Evolutionary conservation across 30 jellyfish, hydroid and myxozoan species (phyloP), one percentile per base, ranked within the genome.

Genomic region (Chrysaora quinquecirrha): DNA sequence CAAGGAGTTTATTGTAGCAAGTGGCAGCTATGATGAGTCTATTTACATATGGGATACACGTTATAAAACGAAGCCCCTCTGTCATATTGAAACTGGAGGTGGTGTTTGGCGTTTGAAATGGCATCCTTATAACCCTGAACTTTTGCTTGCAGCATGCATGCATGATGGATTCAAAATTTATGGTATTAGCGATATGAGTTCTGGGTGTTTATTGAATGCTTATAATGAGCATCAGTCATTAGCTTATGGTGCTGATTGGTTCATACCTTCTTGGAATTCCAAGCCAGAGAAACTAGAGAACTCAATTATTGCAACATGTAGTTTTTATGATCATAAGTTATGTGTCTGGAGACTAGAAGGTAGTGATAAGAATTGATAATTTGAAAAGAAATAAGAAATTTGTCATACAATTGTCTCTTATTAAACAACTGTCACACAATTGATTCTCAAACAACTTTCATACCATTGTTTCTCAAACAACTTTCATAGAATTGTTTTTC

Each of bases 71-170:
- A 46, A 30, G 43, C 98, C 98, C 22, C 29, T 91, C 19, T 32
- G 80, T 35, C 78, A 49, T 19, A 61, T 78, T 1, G 86, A 79
- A 7, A 32, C 93, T 22, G 96, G 98, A 3, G 98, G 98, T 20
- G 98, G 98, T 33, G 96, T 91, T 6, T 91, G 98, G 98, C 89
- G 98, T 49, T 58, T 91, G 78, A 91, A 91, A 68, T 91, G 98
- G 98, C 96, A 86, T 69, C 96, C 96, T 9, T 25, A 72, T 1
- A 1, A 19, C 33, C 86, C 76, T 21, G 56, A 75, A 32, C 18
- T 60, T n/a, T 60, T 91, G 20, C 70, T 86, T 0, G 86, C 96
- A 0, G 98, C 98, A 10, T 91, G 98, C 49, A 91, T 91, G 98
- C 94, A 91, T 76, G 85, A 85, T 85, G 98, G 98, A 6, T 91